Evolutionary conservation across 2,113 vertebrate species (phyloP), one percentile per base, ranked within the genome.

Genomic region (Sinocyclocheilus anshuiensis): DNA sequence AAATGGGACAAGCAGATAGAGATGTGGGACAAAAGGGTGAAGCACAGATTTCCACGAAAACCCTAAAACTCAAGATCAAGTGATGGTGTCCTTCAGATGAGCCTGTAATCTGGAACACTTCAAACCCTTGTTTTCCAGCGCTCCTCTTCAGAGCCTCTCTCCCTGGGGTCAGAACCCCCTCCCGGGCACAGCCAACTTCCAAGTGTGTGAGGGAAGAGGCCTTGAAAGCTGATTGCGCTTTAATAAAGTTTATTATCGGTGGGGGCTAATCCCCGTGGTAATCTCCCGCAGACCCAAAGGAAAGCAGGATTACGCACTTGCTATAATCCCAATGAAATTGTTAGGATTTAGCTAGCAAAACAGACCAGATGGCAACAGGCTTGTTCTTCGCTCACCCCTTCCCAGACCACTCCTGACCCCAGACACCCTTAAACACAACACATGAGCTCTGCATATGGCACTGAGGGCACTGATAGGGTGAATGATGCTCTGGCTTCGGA

Each of bases 221-320:
- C 91, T 92, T 92, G 87, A 97, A 97, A 99, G 97, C 96, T 90
- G 97, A 97, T 97, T 96, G 97, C 92, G 88, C 95, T 96, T 95
- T 98, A 98, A 98, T 98, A 97, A 99, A 98, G 97, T 97, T 98
- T 97, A 98, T 99, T 98, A 99, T 96, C 95, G 92, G 92, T 77
- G 91, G 94, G 91, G 91, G 95, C 93, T 97, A 96, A 98, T 97
- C 97, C 96, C 95, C 93, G 90, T 93, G 87, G 94, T 97, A 97
- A 98, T 95, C 97, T 96, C 93, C 89, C 48, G 79, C 84, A 90
- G 88, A 92, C 93, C 93, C 29, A 94, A 96, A 96, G 95, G 93
- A 95, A 95, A 96, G 94, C 94, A 57, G 91, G 97, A 99, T 99
- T 98, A 98, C 94, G 95, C 93, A 93, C 93, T 95, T 93, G 90